Evolutionary conservation across 2,113 vertebrate species (phyloP).

Genomic region (Dromas ardeola): DNA sequence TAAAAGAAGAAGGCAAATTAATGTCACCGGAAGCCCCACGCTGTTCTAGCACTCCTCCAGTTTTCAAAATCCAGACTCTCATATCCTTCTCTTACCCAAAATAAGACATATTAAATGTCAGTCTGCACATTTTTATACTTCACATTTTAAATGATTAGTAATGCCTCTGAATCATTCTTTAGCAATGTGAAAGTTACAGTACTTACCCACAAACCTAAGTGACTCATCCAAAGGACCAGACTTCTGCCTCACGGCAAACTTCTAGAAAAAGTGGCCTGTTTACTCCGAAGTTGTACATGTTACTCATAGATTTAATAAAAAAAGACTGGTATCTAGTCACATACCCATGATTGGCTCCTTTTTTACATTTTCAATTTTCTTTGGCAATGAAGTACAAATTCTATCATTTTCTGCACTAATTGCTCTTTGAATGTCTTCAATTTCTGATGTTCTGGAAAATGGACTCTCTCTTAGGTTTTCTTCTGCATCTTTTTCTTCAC

Average conservation of each 20-base stretch:
- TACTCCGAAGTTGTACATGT: not conserved
- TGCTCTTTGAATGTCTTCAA: constrained; percentile 88
- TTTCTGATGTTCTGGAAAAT: constrained; percentile 75
- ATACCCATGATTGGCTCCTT: constrained; percentile 55
- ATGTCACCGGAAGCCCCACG: not conserved
- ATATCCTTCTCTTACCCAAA: constrained; percentile 20
- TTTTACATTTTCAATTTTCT: constrained; percentile 19
- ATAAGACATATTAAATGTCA: constrained; percentile 27
- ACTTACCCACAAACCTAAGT: not conserved
- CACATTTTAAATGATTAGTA: constrained; percentile 30
- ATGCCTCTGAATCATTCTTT: constrained; percentile 40
- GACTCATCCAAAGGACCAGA: constrained; percentile 39
- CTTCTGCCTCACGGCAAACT: constrained; percentile 4
- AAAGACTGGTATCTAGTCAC: not conserved
- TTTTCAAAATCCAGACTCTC: constrained; percentile 36
- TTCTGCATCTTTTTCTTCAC: constrained; percentile 5
- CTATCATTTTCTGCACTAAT: constrained; percentile 90
- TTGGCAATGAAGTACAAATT: constrained; percentile 66
- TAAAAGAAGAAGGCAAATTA: not conserved
- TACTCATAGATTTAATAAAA: constrained; percentile 2
- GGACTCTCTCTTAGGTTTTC: constrained; percentile 43
- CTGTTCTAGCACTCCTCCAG: constrained; percentile 1
- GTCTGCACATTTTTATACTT: constrained; percentile 1
- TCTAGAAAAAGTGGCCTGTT: not conserved
- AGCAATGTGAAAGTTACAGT: not conserved